Conservation (phyloP, 2,888 invertebrate species). For the Ceratothoa steindachneri region DNA sequence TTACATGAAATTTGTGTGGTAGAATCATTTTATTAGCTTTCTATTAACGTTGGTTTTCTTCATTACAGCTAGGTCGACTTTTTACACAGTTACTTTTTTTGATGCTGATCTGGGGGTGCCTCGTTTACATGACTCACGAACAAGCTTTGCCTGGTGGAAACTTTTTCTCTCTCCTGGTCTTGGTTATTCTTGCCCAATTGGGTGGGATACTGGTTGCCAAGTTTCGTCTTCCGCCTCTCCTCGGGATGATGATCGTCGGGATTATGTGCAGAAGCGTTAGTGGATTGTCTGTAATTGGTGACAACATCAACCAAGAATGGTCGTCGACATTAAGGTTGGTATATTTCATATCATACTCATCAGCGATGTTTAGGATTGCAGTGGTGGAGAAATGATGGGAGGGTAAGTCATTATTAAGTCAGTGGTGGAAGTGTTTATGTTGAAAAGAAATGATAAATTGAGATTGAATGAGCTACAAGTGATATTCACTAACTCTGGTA, state of each 20-base stretch:
- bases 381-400: too few species aligned
- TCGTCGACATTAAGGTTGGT: constrained; percentile 67
- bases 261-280: constrained; percentile 51
- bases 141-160: constrained; percentile 32
- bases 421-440: too few species aligned
- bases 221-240: constrained; percentile 68
- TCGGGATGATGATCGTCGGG: constrained; percentile 81
- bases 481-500: too few species aligned
- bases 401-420: too few species aligned
- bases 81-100: constrained; percentile 67
- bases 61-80: constrained; percentile 77
- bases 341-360: too few species aligned
- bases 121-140: constrained; percentile 70
- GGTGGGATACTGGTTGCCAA: constrained; percentile 67
- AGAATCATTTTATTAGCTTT: neutral
- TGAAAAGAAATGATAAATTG: too few species aligned
- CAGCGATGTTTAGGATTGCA: too few species aligned
- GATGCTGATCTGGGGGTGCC: constrained; percentile 69
- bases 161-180: constrained; percentile 32
- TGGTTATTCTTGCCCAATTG: constrained; percentile 30
- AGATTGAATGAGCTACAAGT: too few species aligned
- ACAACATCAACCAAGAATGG: constrained; percentile 61
- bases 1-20: too few species aligned
- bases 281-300: constrained; percentile 63
- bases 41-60: constrained; percentile 54